A percentile compares a stretch with the other conserved stretches of the same genome.
These are phyloP conservation scores for Premnoplex brunnescens DNA, from an alignment of 2,797 vertebrate genomes.

Conservation along the genomic window DNA sequence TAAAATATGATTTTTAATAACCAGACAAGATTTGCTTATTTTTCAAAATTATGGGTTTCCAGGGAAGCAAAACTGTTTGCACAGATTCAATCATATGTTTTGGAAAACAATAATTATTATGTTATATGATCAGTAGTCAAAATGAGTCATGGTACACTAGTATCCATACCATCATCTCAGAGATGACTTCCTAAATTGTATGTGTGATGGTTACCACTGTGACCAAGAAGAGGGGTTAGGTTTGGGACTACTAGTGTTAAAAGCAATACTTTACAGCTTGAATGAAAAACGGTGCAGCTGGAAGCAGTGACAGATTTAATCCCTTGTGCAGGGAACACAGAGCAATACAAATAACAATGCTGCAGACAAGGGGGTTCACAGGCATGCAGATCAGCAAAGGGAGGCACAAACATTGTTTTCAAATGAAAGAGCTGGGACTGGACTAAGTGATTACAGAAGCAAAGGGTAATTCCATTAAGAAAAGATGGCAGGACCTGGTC, in stretches of 20 bases:
- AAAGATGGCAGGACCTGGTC: background rate
- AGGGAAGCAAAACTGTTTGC: background rate
- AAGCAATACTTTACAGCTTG: background rate
- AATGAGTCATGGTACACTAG: background rate
- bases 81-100: background rate
- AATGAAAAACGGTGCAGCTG: background rate
- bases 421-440: background rate
- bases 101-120: constrained; percentile 15
- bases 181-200: background rate
- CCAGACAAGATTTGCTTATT: background rate
- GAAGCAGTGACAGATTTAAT: constrained; percentile 26
- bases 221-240: background rate
- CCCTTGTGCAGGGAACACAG: background rate
- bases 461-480: background rate
- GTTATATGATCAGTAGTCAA: background rate
- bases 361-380: background rate
- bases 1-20: background rate
- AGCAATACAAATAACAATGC: background rate
- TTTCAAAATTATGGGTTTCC: background rate
- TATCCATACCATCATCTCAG: background rate
- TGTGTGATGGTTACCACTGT: background rate
- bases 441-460: background rate
- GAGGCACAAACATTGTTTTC: background rate
- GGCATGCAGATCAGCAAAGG: constrained; percentile 44
- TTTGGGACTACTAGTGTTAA: background rate